Conservation (phyloP, 1,140 invertebrate species). For the Gyrodactylus salaris region DNA sequence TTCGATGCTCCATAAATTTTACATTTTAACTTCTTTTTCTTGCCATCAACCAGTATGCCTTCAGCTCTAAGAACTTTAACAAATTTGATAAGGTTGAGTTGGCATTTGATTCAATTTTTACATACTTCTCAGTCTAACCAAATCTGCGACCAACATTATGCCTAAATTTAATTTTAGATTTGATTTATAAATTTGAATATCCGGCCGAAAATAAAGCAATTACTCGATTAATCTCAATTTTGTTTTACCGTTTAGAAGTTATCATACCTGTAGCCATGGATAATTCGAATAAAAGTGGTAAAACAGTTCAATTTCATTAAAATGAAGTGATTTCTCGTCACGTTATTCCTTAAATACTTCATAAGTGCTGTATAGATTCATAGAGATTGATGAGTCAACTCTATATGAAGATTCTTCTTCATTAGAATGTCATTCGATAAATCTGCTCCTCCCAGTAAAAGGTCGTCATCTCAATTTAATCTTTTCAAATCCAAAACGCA, state of each 20-base stretch:
- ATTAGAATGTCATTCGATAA: not conserved
- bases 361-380: too few species aligned
- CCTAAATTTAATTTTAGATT: not conserved
- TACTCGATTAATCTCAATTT: not conserved
- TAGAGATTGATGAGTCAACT: too few species aligned
- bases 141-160: not conserved
- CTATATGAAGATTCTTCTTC: too few species aligned
- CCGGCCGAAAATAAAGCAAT: not conserved
- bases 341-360: too few species aligned
- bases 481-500: not conserved
- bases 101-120: too few species aligned
- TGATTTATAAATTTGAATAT: not conserved
- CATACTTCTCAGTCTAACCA: not conserved
- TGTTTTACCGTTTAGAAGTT: not conserved
- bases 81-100: too few species aligned
- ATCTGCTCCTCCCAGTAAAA: not conserved
- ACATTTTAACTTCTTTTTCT: not conserved
- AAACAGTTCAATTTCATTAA: too few species aligned
- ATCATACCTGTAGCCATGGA: not conserved
- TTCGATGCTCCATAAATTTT: not conserved
- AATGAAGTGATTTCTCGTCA: too few species aligned
- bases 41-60: not conserved
- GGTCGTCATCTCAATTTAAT: not conserved
- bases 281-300: not conserved
- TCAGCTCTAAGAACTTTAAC: not conserved